Evolutionary conservation across 2,797 vertebrate species (phyloP), one percentile per base, ranked within the genome.

Genomic region (Melanotaenia parkinsoni): DNA sequence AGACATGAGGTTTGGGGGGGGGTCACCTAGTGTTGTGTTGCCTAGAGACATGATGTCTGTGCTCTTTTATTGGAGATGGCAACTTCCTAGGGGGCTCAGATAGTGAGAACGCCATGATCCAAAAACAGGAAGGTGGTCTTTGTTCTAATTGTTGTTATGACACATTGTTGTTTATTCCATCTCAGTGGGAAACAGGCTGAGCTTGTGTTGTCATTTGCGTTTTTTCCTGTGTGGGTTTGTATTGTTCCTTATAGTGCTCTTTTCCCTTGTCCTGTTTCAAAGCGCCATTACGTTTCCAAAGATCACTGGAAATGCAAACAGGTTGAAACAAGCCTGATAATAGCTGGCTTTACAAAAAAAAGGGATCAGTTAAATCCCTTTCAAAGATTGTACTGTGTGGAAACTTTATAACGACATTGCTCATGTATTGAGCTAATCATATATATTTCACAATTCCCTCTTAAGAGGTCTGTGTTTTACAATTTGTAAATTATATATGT

Each of bases 141-240:
- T 78, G 85, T 85, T 86, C 37, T 88, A 84, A 88, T 81, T 43
- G 84, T 76, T 91, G 88, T 91, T 91, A 83, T 89, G 83, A 83
- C 86, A 79, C 68, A 62, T 20, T 38, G 45, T 33, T 58, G 72
- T 80, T 67, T 70, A 35, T 30, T 70, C 47, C 28, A 22, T 70
- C 72, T 64, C 77, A 81, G 78, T 84, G 85, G 82, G 84, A 86
- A 83, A 80, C 61, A 13, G 57, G 67, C 77, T 30, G 57, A 54
- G 74, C 75, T 67, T 76, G 82, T 58, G 43, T 63, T 81, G 75
- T 71, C 56, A 60, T 83, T 72, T 81, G 65, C 79, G 43, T 63
- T 85, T 82, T 78, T 57, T 53, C 60, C 68, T 76, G 45, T 79
- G 38, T 66, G 45, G 69, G 72, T 65, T 84, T 58, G 32, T 13